These are phyloP conservation scores for Probosciger aterrimus DNA, from an alignment of 2,113 vertebrate genomes.

Conservation along the genomic window DNA sequence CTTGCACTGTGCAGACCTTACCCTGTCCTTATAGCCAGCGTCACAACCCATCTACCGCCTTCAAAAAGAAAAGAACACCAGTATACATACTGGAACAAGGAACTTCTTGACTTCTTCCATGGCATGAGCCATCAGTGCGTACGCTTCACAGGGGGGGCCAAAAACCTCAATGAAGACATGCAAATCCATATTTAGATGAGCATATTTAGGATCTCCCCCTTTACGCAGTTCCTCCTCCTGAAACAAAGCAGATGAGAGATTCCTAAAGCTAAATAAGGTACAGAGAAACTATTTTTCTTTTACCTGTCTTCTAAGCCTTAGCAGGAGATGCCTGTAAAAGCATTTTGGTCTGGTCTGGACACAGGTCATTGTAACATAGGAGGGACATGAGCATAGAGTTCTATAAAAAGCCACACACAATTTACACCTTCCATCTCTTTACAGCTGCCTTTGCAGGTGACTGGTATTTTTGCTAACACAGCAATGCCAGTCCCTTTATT, in stretches of 20 bases:
- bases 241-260: not conserved
- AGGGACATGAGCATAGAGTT: not conserved
- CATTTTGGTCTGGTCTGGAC: not conserved
- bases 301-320: not conserved
- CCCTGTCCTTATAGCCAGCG: not conserved
- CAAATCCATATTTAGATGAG: conserved; percentile 91
- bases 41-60: not conserved
- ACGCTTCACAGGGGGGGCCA: conserved; percentile 92
- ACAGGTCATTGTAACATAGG: not conserved
- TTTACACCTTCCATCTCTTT: not conserved
- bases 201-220: conserved; percentile 93
- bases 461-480: not conserved
- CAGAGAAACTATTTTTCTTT: not conserved
- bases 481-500: not conserved
- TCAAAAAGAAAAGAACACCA: not conserved
- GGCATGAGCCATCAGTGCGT: conserved; percentile 94
- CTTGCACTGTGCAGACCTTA: not conserved
- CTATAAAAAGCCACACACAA: not conserved
- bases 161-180: conserved; percentile 97
- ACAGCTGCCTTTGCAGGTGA: not conserved
- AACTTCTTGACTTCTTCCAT: conserved; percentile 99
- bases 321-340: not conserved
- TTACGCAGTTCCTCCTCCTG: conserved; percentile 95
- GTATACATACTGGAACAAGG: conserved; percentile 86
- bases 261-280: not conserved